Evolutionary conservation across 2,113 vertebrate species (phyloP).

Genomic region (Carassius gibelio): DNA sequence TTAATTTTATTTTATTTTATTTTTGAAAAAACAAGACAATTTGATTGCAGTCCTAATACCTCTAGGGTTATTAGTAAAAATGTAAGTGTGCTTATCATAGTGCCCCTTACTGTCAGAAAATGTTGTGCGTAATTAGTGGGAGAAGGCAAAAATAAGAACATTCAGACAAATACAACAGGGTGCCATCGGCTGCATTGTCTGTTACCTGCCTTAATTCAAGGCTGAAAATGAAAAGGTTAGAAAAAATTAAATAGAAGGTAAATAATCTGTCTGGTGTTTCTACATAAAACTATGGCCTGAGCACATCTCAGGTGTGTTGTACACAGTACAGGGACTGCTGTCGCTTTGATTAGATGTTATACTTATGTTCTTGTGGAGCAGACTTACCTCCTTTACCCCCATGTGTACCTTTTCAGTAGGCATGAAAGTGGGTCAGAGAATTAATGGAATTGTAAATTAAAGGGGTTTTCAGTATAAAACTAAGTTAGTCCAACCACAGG

Average conservation of each 20-base stretch:
- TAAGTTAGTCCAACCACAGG: slow-evolving; percentile 63
- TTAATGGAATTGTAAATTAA: slow-evolving; percentile 58
- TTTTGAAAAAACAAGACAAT: too few species aligned
- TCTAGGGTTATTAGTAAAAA: neutral
- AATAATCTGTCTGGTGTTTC: neutral
- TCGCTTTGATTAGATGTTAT: neutral
- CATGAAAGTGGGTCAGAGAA: slow-evolving; percentile 56
- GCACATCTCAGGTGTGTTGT: neutral
- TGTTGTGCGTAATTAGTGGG: too few species aligned
- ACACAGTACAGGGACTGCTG: neutral
- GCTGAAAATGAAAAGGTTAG: neutral
- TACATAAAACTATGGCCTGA: neutral
- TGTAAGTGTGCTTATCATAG: neutral
- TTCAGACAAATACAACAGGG: too few species aligned
- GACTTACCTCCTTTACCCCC: neutral
- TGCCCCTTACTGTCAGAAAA: too few species aligned
- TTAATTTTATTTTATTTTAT: too few species aligned
- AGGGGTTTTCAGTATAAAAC: slow-evolving; percentile 58
- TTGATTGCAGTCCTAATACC: too few species aligned
- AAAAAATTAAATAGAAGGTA: neutral
- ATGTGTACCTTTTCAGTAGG: slow-evolving; percentile 29
- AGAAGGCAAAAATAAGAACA: neutral
- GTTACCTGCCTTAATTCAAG: neutral
- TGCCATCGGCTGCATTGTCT: neutral
- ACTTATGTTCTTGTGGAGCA: neutral